Evolutionary conservation across 2,888 invertebrate species (phyloP), one percentile per base, ranked within the genome.

Genomic region (Synergus umbraculus): DNA sequence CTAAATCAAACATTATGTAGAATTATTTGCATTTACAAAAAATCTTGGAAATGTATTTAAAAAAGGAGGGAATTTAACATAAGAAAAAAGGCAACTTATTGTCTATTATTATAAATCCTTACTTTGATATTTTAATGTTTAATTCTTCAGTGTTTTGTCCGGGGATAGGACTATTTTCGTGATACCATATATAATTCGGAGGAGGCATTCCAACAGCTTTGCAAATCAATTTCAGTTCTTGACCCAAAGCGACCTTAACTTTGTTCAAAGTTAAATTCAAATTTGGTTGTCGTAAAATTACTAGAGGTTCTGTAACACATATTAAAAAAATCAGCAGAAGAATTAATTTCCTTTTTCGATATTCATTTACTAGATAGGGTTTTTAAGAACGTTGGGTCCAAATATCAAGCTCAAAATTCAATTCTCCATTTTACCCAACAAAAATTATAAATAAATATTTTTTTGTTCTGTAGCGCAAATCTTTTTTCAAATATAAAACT

Each of bases 121-220:
- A 89, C 89, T 83, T 87, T n/a, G 78, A 81, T 44, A 89, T 87
- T n/a, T 67, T 15, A 8, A 90, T 79, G 18, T 84, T 83, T 29
- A 91, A 83, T 69, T 88, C 82, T n/a, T 81, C 78, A 9, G 76
- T 82, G 2, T 76, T 87, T 54, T 86, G 86, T 46, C 83, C 79
- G 4, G 78, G 80, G 18, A 91, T 73, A 22, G 82, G 77, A 15
- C 76, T 77, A 80, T 89, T 83, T 54, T 87, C 84, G 13, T 88
- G 88, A 46, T 85, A 90, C 92, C 92, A 92, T 4, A 80, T 67
- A 44, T 90, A 92, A 76, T 49, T 85, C 0, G 91, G 91, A 0
- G 88, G 87, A 77, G 91, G 92, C 76, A 92, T 84, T 15, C 91
- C 90, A 2, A 43, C 76, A 10, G 91, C 92, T 85, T 84, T 81